Base-by-base conservation (phyloP, 2,888 invertebrate species). In the Idaea biselata region DNA sequence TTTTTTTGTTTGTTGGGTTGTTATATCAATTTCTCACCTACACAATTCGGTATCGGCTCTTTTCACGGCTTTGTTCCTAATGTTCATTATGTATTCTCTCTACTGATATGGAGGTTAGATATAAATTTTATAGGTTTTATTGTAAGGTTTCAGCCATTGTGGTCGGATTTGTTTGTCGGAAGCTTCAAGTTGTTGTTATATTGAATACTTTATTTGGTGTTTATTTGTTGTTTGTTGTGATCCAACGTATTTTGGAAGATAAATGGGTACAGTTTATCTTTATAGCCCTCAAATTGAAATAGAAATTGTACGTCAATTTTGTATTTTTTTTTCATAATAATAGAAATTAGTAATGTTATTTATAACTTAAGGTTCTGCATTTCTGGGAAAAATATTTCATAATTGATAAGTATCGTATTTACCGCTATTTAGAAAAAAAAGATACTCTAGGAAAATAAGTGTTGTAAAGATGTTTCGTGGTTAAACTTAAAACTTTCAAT, bases 61-160 rank as follows among this genome's bases (percentile, higher is more conserved):
- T 87, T 87, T 87, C 86, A 78, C 84, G 84, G 83, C 83, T 88
- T 88, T 88, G 87, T 88, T 89, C 86, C 83, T 89, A 88, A 89
- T 89, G 88, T 87, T 89, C 88, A 89, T 89, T 89, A 88, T 82
- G 86, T 87, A 88, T 89, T 89, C 89, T 81, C 84, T 88, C 82
- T 83, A 82, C 84, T 84, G 86, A 84, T 87, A 86, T 88, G 79
- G 86, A 78, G 82, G 83, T 82, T 81, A 82, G 83, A 86, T 87
- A 89, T 88, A 87, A 81, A 87, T 86, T 86, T 86, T 86, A 86
- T 87, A 84, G 83, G 82, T 87, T 87, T 85, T 86, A 84, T 83
- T 82, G 84, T 77, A 61, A 65, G 79, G 75, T 44, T 44, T 44
- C 78, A 74, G 75, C 76, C 82, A 80, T 83, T 83, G 83, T 84